Percentiles rank a stretch among this genome's conserved stretches.
phyloP scores from a whole-genome alignment of 2,113 vertebrate species.

The Chiloscyllium plagiosum region DNA sequence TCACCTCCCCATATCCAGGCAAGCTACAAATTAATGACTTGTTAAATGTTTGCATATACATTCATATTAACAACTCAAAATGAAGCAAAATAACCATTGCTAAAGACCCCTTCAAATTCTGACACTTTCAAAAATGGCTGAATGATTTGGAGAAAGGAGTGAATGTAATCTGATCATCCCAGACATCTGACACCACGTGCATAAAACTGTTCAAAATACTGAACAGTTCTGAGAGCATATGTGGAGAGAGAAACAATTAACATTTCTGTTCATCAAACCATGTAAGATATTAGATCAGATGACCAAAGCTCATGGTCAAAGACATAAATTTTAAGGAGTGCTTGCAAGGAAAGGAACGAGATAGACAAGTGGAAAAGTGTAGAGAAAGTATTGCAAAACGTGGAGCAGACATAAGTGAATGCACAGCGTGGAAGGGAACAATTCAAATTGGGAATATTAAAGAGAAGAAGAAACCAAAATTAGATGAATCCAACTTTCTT shows the following conservation, averaged over 20 bases:
- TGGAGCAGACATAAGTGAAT: too few species aligned
- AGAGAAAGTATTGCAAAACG: background rate
- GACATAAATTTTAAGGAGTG: background rate
- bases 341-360: background rate
- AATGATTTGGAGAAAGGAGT: too few species aligned
- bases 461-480: background rate
- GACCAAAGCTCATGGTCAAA: background rate
- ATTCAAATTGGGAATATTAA: background rate
- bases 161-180: too few species aligned
- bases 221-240: background rate
- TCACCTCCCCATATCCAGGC: background rate
- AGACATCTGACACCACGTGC: background rate
- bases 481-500: background rate
- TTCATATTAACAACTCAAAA: background rate
- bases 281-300: background rate
- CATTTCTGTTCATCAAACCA: too few species aligned
- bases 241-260: too few species aligned
- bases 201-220: background rate
- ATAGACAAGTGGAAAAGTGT: background rate
- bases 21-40: background rate
- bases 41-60: background rate
- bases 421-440: background rate
- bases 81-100: background rate
- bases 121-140: background rate
- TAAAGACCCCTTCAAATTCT: background rate